These are phyloP conservation scores for Dioctria linearis DNA, from an alignment of 2,888 invertebrate genomes.

Conservation along the genomic window DNA sequence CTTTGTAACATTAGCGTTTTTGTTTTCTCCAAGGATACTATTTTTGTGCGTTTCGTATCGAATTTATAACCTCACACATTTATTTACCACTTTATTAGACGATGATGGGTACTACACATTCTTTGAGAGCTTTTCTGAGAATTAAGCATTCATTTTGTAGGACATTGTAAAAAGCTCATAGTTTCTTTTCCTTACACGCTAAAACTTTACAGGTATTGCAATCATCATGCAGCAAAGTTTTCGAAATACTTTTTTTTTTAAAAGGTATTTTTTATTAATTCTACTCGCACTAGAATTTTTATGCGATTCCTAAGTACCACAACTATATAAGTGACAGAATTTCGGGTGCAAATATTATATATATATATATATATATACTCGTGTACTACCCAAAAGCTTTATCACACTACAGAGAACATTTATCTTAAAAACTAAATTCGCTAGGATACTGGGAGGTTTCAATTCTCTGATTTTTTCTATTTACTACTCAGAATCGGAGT, in stretches of 20 bases:
- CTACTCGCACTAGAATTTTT: slow-evolving; percentile 10
- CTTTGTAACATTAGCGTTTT: slow-evolving; percentile 12
- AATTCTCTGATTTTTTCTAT: neutral
- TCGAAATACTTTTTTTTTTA: slow-evolving; percentile 9
- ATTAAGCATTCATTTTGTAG: slow-evolving; percentile 44
- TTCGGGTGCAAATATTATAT: neutral
- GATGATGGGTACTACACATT: slow-evolving; percentile 11
- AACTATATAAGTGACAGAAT: too few species aligned
- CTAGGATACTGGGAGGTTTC: neutral
- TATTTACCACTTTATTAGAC: slow-evolving; percentile 39
- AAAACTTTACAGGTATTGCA: slow-evolving; percentile 34
- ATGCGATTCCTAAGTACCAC: neutral
- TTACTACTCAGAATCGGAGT: too few species aligned
- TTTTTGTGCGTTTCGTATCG: slow-evolving; percentile 4
- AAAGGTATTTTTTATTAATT: slow-evolving; percentile 18
- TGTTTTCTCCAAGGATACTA: slow-evolving; percentile 23
- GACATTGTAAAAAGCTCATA: slow-evolving; percentile 42
- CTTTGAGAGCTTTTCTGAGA: slow-evolving; percentile 21
- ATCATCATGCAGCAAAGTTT: slow-evolving; percentile 1
- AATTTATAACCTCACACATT: slow-evolving; percentile 35
- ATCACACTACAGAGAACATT: slow-evolving; percentile 1
- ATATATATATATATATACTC: neutral
- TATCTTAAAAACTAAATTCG: slow-evolving; percentile 30
- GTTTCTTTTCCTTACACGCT: slow-evolving; percentile 17
- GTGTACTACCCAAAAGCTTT: slow-evolving; percentile 26